These are phyloP conservation scores for Cetoscarus ocellatus DNA, from an alignment of 2,797 vertebrate genomes.

Conservation along the genomic window DNA sequence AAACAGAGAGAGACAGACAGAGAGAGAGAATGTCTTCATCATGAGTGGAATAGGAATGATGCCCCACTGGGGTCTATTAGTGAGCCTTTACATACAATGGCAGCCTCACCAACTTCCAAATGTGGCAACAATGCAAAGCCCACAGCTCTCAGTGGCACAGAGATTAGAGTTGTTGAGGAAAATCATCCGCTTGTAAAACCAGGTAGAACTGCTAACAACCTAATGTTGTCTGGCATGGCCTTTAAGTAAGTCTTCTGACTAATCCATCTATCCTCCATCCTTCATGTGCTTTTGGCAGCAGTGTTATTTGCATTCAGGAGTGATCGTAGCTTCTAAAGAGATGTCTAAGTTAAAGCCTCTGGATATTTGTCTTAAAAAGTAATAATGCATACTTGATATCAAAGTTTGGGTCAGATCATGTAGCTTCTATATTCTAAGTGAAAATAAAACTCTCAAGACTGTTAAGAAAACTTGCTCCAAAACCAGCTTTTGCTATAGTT, in stretches of 20 bases:
- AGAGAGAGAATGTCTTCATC: conserved; percentile 81
- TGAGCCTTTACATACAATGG: conserved; percentile 80
- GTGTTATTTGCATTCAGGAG: not conserved
- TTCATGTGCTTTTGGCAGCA: not conserved
- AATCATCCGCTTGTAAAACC: conserved; percentile 37
- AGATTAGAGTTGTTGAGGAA: conserved; percentile 45
- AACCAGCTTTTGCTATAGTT: too few relatives aligned
- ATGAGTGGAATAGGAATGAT: conserved; percentile 84
- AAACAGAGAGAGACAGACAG: conserved; percentile 7
- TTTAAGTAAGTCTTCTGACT: not conserved
- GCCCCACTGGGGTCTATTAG: conserved; percentile 88
- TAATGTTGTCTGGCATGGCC: not conserved
- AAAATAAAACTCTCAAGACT: not conserved
- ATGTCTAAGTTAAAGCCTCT: not conserved
- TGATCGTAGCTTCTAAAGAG: not conserved
- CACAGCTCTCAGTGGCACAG: conserved; percentile 48
- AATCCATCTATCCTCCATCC: not conserved
- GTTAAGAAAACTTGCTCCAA: too few relatives aligned
- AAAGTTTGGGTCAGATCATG: not conserved
- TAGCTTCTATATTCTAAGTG: not conserved
- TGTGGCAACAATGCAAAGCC: conserved; percentile 62
- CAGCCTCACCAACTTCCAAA: conserved; percentile 66
- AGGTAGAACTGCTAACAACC: conserved; percentile 14
- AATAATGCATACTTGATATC: not conserved
- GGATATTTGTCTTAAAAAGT: not conserved